Conservation (phyloP, 2,888 invertebrate species). For the Ectemnius cavifrons region DNA sequence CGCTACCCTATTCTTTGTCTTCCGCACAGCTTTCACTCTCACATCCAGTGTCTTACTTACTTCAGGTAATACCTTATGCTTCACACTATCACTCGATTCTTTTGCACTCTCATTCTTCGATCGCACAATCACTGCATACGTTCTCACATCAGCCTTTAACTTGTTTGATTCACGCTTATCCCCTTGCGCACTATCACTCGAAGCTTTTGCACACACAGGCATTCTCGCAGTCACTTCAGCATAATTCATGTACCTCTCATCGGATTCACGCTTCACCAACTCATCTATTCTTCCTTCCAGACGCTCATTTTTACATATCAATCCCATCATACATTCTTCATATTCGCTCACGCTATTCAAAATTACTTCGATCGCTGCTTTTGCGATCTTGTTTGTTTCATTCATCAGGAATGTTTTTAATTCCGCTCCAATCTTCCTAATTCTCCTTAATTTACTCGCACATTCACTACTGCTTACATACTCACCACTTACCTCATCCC, state of each 20-base stretch:
- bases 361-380: background rate
- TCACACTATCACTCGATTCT: constrained; percentile 6
- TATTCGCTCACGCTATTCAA: background rate
- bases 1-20: background rate
- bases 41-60: constrained; percentile 9
- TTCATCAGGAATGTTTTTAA: background rate
- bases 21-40: constrained; percentile 12
- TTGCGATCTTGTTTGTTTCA: background rate
- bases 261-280: too few species aligned
- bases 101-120: background rate
- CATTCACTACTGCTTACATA: too few species aligned
- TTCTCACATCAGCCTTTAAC: background rate
- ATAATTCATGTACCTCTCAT: background rate
- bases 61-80: constrained; percentile 7
- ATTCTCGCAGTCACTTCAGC: background rate
- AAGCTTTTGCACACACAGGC: too few species aligned
- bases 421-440: background rate
- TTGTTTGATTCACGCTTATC: background rate
- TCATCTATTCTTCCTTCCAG: background rate
- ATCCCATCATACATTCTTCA: background rate
- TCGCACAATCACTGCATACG: constrained; percentile 3
- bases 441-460: too few species aligned
- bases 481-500: too few species aligned
- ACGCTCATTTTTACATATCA: background rate
- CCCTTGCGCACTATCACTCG: background rate